A percentile compares a stretch with the other conserved stretches of the same genome.
phyloP scores from a whole-genome alignment of 2,888 invertebrate species.

The Eupithecia insigniata region DNA sequence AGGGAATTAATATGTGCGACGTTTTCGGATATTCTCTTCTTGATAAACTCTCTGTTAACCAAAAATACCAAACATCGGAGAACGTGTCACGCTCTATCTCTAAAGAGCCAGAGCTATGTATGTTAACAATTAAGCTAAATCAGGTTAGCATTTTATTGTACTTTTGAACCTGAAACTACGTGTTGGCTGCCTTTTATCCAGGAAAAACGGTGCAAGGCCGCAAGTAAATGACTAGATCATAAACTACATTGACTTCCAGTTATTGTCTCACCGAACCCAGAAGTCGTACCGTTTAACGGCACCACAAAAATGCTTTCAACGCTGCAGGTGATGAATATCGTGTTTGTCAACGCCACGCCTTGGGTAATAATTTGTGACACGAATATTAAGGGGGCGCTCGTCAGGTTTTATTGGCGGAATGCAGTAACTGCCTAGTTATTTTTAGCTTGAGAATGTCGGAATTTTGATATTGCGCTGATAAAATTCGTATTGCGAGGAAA shows the following conservation, averaged over 20 bases:
- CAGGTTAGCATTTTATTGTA: neutral
- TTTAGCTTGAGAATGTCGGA: neutral
- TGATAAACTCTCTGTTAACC: too few relatives aligned
- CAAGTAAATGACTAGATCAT: neutral
- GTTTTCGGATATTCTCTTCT: too few relatives aligned
- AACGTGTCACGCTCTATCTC: neutral
- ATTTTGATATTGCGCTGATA: conserved; percentile 11
- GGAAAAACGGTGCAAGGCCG: neutral
- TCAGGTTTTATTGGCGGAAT: conserved; percentile 24
- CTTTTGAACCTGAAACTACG: neutral
- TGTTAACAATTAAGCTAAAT: too few relatives aligned
- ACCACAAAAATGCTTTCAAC: conserved; percentile 38
- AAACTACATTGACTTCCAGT: neutral
- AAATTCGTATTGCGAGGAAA: neutral
- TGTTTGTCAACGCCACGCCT: conserved; percentile 48
- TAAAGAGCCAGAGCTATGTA: too few relatives aligned
- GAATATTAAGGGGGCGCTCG: conserved; percentile 35
- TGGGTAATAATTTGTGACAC: conserved; percentile 44
- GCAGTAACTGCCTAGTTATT: conserved; percentile 13
- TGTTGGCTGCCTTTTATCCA: neutral
- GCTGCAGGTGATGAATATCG: conserved; percentile 45
- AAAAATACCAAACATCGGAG: too few relatives aligned
- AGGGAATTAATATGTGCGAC: too few relatives aligned
- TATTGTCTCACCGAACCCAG: neutral
- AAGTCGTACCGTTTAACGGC: conserved; percentile 12